phyloP scores from a whole-genome alignment of 2,113 vertebrate species.

The Cephalopholis sonnerati region DNA sequence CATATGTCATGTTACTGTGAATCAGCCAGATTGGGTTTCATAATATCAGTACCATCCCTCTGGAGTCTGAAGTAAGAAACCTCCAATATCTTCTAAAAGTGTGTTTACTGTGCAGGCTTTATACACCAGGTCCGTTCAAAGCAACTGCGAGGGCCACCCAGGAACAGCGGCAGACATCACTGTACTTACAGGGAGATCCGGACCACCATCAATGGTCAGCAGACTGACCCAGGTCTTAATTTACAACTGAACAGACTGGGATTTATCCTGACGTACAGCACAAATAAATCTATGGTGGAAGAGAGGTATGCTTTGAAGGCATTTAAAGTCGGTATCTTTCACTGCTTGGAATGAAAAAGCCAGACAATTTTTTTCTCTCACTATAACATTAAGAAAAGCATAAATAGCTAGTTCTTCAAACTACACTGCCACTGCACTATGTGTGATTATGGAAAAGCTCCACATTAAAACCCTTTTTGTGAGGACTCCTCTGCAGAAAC shows the following conservation, averaged over 20 bases:
- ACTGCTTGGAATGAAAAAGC: slow-evolving; percentile 31
- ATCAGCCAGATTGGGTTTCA: slow-evolving; percentile 27
- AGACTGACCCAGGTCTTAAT: slow-evolving; percentile 74
- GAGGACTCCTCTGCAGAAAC: slow-evolving; percentile 33
- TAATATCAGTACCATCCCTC: slow-evolving; percentile 48
- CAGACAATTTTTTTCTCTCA: not conserved
- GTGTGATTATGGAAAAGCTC: slow-evolving; percentile 41
- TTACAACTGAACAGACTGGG: slow-evolving; percentile 72
- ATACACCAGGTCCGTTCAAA: slow-evolving; percentile 60
- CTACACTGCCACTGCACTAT: not conserved
- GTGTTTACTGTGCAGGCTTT: slow-evolving; percentile 54
- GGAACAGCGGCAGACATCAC: slow-evolving; percentile 59
- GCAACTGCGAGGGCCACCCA: slow-evolving; percentile 79
- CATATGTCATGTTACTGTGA: slow-evolving; percentile 20
- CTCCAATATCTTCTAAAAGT: slow-evolving; percentile 46
- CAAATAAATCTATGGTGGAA: slow-evolving; percentile 75
- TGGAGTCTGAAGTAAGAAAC: slow-evolving; percentile 34
- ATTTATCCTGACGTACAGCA: slow-evolving; percentile 74
- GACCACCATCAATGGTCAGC: slow-evolving; percentile 81
- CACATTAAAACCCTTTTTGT: slow-evolving; percentile 48
- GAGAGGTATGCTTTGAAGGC: slow-evolving; percentile 73
- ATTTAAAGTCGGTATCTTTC: slow-evolving; percentile 44
- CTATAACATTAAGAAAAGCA: slow-evolving; percentile 1
- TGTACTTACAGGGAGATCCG: slow-evolving; percentile 66
- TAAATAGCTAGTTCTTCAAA: slow-evolving; percentile 5